Conservation (phyloP, 2,797 vertebrate species). For the Notolabrus celidotus region DNA sequence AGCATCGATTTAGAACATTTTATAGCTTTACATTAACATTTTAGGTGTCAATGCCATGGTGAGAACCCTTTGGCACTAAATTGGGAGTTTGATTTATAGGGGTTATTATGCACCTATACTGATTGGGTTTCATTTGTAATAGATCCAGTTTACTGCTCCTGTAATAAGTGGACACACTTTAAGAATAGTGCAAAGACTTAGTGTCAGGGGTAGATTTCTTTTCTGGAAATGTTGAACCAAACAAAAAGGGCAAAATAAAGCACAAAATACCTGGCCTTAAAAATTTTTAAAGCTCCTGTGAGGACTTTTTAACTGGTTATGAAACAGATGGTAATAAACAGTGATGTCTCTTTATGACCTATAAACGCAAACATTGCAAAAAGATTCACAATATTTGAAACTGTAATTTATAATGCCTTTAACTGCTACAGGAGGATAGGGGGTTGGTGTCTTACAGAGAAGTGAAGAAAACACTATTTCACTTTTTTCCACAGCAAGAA, state of each 20-base stretch:
- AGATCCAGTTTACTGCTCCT: conserved; percentile 10
- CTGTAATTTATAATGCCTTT: no score
- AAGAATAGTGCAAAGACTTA: not conserved
- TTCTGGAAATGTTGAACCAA: not conserved
- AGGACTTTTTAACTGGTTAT: no score
- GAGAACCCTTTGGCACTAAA: not conserved
- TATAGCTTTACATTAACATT: not conserved
- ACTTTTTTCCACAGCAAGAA: no score
- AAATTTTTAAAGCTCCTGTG: not conserved
- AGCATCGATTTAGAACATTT: not conserved
- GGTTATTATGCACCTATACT: not conserved
- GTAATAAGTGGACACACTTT: not conserved
- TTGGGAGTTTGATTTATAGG: not conserved
- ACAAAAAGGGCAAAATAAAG: not conserved
- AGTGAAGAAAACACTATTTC: no score
- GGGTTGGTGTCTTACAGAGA: no score
- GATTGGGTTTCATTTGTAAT: conserved; percentile 9
- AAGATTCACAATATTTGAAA: no score
- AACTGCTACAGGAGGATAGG: no score
- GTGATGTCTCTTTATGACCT: no score
- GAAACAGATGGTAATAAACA: no score
- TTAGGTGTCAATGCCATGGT: not conserved
- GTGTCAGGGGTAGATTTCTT: not conserved
- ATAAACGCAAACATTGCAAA: no score
- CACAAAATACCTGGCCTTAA: not conserved